These are phyloP conservation scores for Nephrotoma guestfalica DNA, from an alignment of 2,888 invertebrate genomes.

Conservation along the genomic window DNA sequence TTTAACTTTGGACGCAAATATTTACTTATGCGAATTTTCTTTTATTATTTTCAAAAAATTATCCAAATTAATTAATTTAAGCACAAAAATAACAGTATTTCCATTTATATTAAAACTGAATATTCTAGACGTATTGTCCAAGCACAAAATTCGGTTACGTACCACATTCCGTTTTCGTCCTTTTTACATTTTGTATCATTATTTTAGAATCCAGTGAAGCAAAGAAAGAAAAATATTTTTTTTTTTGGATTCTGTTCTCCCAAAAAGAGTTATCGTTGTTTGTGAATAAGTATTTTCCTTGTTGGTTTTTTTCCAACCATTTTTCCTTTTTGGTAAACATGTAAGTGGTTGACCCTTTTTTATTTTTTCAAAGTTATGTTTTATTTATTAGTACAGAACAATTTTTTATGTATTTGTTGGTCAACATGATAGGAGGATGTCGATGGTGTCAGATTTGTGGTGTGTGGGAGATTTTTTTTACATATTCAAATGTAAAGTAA, in stretches of 20 bases:
- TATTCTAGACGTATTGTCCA: not conserved
- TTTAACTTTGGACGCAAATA: not conserved
- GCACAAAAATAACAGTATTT: not conserved
- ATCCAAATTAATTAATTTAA: not conserved
- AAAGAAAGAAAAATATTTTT: not conserved
- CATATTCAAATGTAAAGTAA: not conserved
- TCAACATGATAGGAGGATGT: not conserved
- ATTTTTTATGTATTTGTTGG: not conserved
- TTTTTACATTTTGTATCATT: not conserved
- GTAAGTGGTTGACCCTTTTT: not conserved
- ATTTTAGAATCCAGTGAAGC: not conserved
- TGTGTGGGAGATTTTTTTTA: not conserved
- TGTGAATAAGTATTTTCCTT: not conserved
- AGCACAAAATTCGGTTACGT: not conserved
- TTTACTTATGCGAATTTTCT: not conserved
- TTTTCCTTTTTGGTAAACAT: not conserved
- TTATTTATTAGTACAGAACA: not conserved
- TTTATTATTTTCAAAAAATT: not conserved
- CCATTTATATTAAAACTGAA: not conserved
- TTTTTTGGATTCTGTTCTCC: not conserved
- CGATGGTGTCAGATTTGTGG: not conserved
- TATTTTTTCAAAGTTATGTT: not conserved
- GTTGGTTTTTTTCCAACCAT: not conserved
- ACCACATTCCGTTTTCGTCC: not conserved
- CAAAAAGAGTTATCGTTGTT: not conserved